Conservation (phyloP, 2,888 invertebrate species). For the Atethmia centrago region DNA sequence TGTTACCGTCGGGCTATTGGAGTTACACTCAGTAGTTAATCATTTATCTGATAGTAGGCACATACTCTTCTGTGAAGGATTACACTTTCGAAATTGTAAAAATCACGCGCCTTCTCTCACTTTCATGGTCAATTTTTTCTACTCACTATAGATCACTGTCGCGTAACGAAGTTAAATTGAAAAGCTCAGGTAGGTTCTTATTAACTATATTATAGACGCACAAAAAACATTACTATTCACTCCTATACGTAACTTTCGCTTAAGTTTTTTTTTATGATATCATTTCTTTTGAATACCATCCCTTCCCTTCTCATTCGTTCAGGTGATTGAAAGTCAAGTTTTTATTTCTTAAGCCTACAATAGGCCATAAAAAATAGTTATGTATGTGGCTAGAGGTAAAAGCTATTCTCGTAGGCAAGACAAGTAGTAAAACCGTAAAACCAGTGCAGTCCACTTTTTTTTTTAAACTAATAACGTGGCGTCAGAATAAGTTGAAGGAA, state of each 20-base stretch:
- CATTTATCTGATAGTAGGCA: neutral
- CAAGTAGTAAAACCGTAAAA: conserved; percentile 26
- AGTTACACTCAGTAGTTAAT: neutral
- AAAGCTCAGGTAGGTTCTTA: conserved; percentile 48
- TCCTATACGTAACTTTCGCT: conserved; percentile 72
- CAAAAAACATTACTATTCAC: conserved; percentile 67
- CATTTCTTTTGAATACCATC: conserved; percentile 9
- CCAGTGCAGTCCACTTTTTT: conserved; percentile 24
- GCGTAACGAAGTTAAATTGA: conserved; percentile 57
- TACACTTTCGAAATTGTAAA: conserved; percentile 48
- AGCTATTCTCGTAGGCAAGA: neutral
- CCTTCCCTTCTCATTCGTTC: conserved; percentile 15
- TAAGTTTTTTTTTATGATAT: conserved; percentile 46
- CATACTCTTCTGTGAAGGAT: neutral
- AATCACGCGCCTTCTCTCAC: conserved; percentile 24
- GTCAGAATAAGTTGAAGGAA: conserved; percentile 29
- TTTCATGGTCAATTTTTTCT: conserved; percentile 32
- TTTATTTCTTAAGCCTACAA: conserved; percentile 22
- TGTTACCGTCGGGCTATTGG: neutral
- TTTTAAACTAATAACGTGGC: conserved; percentile 20
- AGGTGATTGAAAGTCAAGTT: conserved; percentile 8
- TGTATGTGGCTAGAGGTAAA: neutral
- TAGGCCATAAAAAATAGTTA: conserved; percentile 13
- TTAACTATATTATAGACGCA: conserved; percentile 56
- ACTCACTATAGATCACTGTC: conserved; percentile 40